Evolutionary conservation across 2,113 vertebrate species (phyloP), one percentile per base, ranked within the genome.

Genomic region (Motacilla tschutschensis): DNA sequence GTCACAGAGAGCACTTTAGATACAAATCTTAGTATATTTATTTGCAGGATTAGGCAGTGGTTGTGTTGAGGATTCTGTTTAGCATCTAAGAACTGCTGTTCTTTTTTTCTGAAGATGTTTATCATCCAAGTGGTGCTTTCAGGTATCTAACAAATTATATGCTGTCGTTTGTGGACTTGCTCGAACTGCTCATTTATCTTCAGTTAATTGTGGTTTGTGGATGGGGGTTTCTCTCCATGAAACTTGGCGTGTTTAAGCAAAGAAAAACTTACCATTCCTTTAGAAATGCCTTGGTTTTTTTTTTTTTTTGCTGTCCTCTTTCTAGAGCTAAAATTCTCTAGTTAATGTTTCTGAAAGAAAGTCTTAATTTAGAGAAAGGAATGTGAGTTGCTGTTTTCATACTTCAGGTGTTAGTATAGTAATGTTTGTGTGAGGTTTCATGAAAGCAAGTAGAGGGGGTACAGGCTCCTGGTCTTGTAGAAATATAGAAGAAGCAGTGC

Each of bases 381-480:
- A 33, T 63, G 22, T 2, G 10, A 53, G 7, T 83, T 78, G 36
- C 22, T 55, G 26, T 29, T 62, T 82, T 84, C 3, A 0, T 90
- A 7, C 5, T 28, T 90, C 11, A 47, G 17, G 2, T 60, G 22
- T 20, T 77, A 35, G 6, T 60, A 46, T 46, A 25, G 16, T 62
- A 46, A 48, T 40, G 6, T 24, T 79, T 69, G 12, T 72, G 14
- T 77, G 71, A 84, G n/a, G 0, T 50, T 62, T 86, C 6, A 5
- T 47, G 51, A 41, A 72, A 79, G 40, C 31, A 51, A 5, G 9
- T 63, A 13, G 22, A 24, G 5, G 8, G 14, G 6, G 21, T 81
- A 26, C 8, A 57, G 58, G 10, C 26, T 72, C 13, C 28, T 74
- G 17, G 28, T 67, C 9, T 48, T 0, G 0, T 2, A 2, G 46